Evolutionary conservation across 2,113 vertebrate species (phyloP), one percentile per base, ranked within the genome.

Genomic region (Vanacampus margaritifer): DNA sequence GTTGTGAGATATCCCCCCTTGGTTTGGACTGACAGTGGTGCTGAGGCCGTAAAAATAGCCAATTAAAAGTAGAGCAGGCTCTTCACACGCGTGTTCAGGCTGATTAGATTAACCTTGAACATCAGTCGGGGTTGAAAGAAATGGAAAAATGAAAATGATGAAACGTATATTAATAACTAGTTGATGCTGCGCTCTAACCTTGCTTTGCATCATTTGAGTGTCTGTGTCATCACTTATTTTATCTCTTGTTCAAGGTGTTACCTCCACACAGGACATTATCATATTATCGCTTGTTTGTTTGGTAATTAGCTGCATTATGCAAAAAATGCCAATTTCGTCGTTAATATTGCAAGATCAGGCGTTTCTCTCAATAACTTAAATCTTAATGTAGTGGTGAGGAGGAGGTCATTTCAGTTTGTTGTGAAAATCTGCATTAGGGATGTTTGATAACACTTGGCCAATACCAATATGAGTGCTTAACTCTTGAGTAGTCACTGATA

Each of bases 21-120:
- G 91, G 90, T 92, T 92, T 93, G 90, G 92, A 92, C 92, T 92
- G 92, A 92, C 36, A 91, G 91, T 85, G 88, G 91, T 79, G 82
- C 87, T 74, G 87, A 91, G 90, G 91, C 91, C 92, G 92, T 93
- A 92, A 91, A 93, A 92, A 92, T 92, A 92, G 91, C 87, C 92
- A 92, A 93, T 92, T 92, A 92, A 93, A 62, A 93, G 75, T 92
- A 89, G 91, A 92, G 87, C 91, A 91, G 87, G 83, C 89, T 90
- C 90, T 92, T 92, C 89, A 85, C 89, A 89, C 82, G 85, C 90
- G 89, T 78, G 88, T 90, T 90, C 88, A 85, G 86, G 86, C 89
- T 91, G 90, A 93, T 93, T 93, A 88, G 91, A 92, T 93, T 92
- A 91, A 93, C 91, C 92, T 93, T 92, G 90, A 89, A 90, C 88